A percentile compares a stretch with the other conserved stretches of the same genome.
Evolutionary conservation across 92 coral and sea anemone species (phyloP).

Genomic region (Galaxea fascicularis): DNA sequence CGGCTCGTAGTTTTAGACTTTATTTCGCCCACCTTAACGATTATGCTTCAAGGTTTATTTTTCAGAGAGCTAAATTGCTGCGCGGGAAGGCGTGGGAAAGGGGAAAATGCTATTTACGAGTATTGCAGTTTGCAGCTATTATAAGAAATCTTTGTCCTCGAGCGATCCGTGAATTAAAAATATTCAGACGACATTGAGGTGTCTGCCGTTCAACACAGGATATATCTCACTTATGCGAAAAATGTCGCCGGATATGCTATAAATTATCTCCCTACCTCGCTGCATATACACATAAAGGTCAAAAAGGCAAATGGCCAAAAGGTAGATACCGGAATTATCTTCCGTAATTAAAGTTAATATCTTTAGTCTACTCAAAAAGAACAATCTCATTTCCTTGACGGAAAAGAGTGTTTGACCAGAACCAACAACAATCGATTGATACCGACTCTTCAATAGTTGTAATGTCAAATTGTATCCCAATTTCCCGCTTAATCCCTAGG

Average conservation of each 20-base stretch:
- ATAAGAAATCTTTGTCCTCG: constrained; percentile 8
- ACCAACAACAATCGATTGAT: not conserved
- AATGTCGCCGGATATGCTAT: constrained; percentile 9
- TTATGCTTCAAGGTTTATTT: too few relatives aligned
- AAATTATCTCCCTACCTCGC: not conserved
- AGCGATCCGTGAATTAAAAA: constrained; percentile 16
- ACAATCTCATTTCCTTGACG: constrained; percentile 29
- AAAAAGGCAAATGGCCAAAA: not conserved
- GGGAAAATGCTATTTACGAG: not conserved
- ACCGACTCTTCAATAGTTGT: not conserved
- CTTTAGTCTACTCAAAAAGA: not conserved
- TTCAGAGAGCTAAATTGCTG: too few relatives aligned
- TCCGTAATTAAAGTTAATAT: constrained; percentile 17
- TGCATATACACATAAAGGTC: not conserved
- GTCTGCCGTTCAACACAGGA: constrained; percentile 13
- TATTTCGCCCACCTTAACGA: too few relatives aligned
- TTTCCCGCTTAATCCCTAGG: too few relatives aligned
- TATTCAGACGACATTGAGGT: constrained; percentile 8
- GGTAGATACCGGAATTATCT: constrained; percentile 14
- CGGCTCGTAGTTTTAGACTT: too few relatives aligned
- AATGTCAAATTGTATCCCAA: too few relatives aligned
- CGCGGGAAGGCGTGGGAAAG: too few relatives aligned
- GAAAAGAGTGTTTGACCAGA: constrained; percentile 7
- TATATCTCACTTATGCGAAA: not conserved
- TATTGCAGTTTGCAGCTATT: constrained; percentile 2